These are phyloP conservation scores for Sminthurinus signatus DNA, from an alignment of 1,140 invertebrate genomes.

Conservation along the genomic window DNA sequence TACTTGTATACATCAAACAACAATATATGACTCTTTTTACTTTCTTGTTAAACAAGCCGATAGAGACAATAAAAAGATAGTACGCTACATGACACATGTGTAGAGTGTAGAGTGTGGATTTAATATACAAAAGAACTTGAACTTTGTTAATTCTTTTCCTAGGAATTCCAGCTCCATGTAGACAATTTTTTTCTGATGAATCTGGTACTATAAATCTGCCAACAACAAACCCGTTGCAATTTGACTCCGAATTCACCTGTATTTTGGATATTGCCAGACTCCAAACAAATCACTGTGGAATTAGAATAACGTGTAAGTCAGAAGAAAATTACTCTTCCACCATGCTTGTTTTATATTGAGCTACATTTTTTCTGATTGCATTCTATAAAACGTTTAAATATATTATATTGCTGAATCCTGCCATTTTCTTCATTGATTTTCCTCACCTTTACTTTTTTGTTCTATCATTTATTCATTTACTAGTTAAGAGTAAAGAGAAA, in stretches of 20 bases:
- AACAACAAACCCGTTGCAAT: slow-evolving; percentile 43
- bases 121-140: not conserved
- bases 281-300: slow-evolving; percentile 41
- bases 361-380: not conserved
- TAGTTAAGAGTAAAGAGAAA: not conserved
- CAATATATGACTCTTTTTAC: too few relatives aligned
- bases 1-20: not conserved
- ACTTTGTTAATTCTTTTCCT: slow-evolving; percentile 11
- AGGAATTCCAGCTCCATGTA: slow-evolving; percentile 38
- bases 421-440: not conserved
- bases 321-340: not conserved
- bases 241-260: slow-evolving; percentile 42
- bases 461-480: not conserved
- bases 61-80: not conserved
- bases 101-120: not conserved
- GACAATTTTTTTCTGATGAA: slow-evolving; percentile 36
- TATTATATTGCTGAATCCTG: not conserved
- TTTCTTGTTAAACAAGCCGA: not conserved
- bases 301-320: slow-evolving; percentile 42
- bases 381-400: not conserved
- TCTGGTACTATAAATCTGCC: slow-evolving; percentile 44
- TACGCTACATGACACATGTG: not conserved
- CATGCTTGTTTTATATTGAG: not conserved
- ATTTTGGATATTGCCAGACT: slow-evolving; percentile 44
- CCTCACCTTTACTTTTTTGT: not conserved